phyloP scores from a whole-genome alignment of 2,113 vertebrate genomes.

The Pelecanoides urinatrix region DNA sequence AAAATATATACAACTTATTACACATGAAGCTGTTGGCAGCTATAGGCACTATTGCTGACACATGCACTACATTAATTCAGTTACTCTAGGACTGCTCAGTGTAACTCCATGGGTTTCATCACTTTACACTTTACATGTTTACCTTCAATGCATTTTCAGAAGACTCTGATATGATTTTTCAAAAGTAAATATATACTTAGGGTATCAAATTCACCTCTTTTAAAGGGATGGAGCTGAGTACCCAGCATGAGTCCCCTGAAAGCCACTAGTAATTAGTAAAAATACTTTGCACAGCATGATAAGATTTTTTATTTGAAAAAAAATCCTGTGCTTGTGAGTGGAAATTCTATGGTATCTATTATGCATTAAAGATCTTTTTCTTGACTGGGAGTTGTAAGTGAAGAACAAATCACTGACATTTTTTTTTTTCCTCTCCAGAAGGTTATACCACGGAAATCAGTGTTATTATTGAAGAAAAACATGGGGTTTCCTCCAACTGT shows the following conservation, averaged over 20 bases:
- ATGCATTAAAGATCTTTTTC: background rate
- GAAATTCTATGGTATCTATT: background rate
- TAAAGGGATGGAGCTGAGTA: background rate
- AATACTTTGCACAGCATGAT: background rate
- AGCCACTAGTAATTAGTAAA: background rate
- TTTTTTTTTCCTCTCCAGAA: background rate
- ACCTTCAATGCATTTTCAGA: background rate
- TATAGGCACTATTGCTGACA: background rate
- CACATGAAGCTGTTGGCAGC: background rate
- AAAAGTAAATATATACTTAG: background rate
- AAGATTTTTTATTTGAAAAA: background rate
- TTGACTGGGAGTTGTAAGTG: background rate
- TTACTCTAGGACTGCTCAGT: background rate
- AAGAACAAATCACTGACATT: background rate
- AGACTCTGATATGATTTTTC: background rate
- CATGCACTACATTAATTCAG: background rate
- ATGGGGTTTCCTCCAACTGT: background rate
- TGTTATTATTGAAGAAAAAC: background rate
- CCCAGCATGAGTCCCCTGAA: background rate
- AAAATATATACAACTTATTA: background rate
- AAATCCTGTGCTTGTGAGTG: background rate
- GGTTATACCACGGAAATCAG: background rate
- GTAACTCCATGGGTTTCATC: background rate
- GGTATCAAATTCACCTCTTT: background rate
- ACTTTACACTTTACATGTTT: background rate